Evolutionary conservation across 2,113 vertebrate genomes (phyloP).

Genomic region (Columba janthina): DNA sequence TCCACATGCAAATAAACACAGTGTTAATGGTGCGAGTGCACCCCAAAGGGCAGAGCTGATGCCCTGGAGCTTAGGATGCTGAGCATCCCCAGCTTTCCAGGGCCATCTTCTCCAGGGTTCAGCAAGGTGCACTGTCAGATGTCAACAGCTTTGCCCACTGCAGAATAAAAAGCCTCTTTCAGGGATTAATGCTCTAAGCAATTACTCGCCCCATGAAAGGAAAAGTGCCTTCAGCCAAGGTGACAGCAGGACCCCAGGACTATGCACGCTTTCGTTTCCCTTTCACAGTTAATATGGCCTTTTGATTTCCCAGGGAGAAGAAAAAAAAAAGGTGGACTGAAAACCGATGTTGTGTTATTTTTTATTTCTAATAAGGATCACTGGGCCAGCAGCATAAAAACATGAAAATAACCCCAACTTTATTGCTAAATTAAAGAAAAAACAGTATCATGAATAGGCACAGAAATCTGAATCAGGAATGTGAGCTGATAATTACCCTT

Average conservation of each 20-base stretch:
- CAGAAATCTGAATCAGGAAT: constrained; percentile 47
- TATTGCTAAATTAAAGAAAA: constrained; percentile 31
- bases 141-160: neutral
- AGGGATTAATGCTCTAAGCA: constrained; percentile 37
- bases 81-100: neutral
- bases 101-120: neutral
- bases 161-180: constrained; percentile 47
- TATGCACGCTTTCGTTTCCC: neutral
- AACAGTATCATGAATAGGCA: constrained; percentile 17
- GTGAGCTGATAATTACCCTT: constrained; percentile 48
- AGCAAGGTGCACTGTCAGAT: neutral
- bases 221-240: constrained; percentile 51
- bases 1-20: neutral
- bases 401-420: constrained; percentile 31
- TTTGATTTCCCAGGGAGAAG: neutral
- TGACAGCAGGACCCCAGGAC: constrained; percentile 44
- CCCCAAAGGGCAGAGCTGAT: neutral
- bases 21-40: neutral
- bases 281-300: neutral
- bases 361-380: neutral
- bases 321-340: neutral
- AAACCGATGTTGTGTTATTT: neutral
- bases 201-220: constrained; percentile 15
- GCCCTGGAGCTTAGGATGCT: neutral
- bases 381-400: constrained; percentile 2